Evolutionary conservation across 1,140 invertebrate genomes (phyloP).

Genomic region (Drosophila arizonae): DNA sequence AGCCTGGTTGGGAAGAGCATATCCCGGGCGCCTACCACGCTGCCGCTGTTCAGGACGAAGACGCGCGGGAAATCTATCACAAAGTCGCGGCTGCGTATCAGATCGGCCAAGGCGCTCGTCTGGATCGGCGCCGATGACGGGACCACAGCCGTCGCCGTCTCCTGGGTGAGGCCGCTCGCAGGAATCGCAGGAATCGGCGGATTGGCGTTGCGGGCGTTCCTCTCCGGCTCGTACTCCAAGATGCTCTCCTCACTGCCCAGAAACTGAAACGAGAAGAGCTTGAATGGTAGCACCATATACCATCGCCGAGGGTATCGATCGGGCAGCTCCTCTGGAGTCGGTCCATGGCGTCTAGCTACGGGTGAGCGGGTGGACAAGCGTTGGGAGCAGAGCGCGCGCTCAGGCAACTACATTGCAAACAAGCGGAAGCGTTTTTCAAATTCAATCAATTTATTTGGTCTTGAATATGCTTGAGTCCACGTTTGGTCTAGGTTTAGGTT

Average conservation of each 20-base stretch:
- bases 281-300: neutral
- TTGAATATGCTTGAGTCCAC: slow-evolving; percentile 68
- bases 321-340: neutral
- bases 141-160: neutral
- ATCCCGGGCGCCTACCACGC: slow-evolving; percentile 60
- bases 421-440: slow-evolving; percentile 44
- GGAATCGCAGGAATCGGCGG: neutral
- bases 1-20: slow-evolving; percentile 61
- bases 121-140: slow-evolving; percentile 1
- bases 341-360: slow-evolving; percentile 14
- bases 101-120: slow-evolving; percentile 54
- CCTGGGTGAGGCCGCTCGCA: slow-evolving; percentile 6
- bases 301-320: neutral
- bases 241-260: slow-evolving; percentile 91
- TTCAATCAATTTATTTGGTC: slow-evolving; percentile 58
- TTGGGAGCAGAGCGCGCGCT: neutral
- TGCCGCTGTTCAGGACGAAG: slow-evolving; percentile 70
- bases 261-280: slow-evolving; percentile 83
- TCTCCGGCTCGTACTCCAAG: slow-evolving; percentile 72
- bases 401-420: slow-evolving; percentile 28
- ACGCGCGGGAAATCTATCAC: slow-evolving; percentile 79
- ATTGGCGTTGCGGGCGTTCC: slow-evolving; percentile 5
- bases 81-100: slow-evolving; percentile 74
- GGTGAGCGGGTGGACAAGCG: slow-evolving; percentile 12
- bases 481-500: slow-evolving; percentile 41